Conservation (phyloP, 2,797 vertebrate species). For the Melanotaenia pygmaea region DNA sequence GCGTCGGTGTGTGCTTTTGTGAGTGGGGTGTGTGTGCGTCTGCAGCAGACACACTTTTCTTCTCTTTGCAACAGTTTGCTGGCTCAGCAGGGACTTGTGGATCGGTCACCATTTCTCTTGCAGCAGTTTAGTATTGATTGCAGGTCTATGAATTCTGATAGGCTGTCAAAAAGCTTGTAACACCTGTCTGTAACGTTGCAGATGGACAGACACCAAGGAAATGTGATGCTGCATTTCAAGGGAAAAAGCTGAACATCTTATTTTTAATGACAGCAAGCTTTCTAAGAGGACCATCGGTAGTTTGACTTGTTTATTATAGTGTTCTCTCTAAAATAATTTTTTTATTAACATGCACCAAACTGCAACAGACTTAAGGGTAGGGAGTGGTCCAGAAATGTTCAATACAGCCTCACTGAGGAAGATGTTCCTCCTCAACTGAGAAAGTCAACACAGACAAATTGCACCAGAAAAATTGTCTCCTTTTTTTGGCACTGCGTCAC, state of each 20-base stretch:
- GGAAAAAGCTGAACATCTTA: slow-evolving; percentile 3
- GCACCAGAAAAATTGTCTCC: slow-evolving; percentile 46
- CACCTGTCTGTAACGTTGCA: slow-evolving; percentile 58
- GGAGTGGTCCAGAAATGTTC: slow-evolving; percentile 30
- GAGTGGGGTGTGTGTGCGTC: slow-evolving; percentile 39
- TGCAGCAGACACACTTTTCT: slow-evolving; percentile 43
- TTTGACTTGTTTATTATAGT: slow-evolving; percentile 8
- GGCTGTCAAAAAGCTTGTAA: slow-evolving; percentile 62
- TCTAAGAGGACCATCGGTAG: slow-evolving; percentile 1
- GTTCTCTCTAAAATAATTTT: background rate
- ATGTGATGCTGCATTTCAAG: slow-evolving; percentile 5
- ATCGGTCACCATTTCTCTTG: slow-evolving; percentile 64
- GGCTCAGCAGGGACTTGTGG: slow-evolving; percentile 68
- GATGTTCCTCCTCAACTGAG: slow-evolving; percentile 45
- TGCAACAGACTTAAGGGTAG: too few species aligned
- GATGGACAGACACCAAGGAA: slow-evolving; percentile 31
- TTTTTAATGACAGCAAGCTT: slow-evolving; percentile 18
- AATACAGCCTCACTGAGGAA: slow-evolving; percentile 25
- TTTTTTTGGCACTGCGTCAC: slow-evolving; percentile 42
- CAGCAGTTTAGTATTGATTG: slow-evolving; percentile 64
- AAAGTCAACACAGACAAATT: slow-evolving; percentile 42
- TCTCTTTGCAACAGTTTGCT: slow-evolving; percentile 69
- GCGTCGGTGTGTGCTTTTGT: slow-evolving; percentile 14
- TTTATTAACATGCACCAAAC: slow-evolving; percentile 5
- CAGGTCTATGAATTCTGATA: slow-evolving; percentile 66